phyloP scores from a whole-genome alignment of 2,113 vertebrate species.

The Etia nguti region DNA sequence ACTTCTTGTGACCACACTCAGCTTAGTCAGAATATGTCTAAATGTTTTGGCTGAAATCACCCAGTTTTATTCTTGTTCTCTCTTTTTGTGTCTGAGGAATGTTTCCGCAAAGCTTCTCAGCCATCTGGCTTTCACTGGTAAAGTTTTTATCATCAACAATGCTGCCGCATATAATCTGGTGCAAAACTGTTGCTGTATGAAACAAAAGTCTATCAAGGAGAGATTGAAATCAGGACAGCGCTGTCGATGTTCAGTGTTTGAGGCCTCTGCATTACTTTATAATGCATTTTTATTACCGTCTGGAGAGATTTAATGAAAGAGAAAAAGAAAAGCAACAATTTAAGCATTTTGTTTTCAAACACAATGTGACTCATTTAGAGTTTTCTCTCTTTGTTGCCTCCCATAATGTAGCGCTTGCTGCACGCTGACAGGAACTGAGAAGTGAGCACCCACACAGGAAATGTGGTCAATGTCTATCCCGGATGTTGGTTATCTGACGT shows the following conservation, averaged over 20 bases:
- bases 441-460: constrained; percentile 65
- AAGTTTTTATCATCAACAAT: background rate
- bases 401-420: background rate
- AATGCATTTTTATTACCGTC: background rate
- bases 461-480: constrained; percentile 55
- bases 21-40: background rate
- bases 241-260: background rate
- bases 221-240: background rate
- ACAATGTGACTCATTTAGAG: background rate
- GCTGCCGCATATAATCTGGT: background rate
- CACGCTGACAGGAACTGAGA: constrained; percentile 65
- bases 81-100: background rate
- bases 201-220: background rate
- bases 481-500: constrained; percentile 60
- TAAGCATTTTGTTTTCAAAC: background rate
- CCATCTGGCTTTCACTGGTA: background rate
- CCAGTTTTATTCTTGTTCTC: background rate
- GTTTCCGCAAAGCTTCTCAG: background rate
- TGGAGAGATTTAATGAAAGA: background rate
- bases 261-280: background rate
- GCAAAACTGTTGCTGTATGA: background rate
- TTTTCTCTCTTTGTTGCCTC: background rate
- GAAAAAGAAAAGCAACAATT: background rate
- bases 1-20: background rate
- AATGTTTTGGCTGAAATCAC: background rate